A percentile compares a stretch with the other conserved stretches of the same genome.
phyloP scores from a whole-genome alignment of 2,888 invertebrate genomes.

The Agrenia bidenticulata region DNA sequence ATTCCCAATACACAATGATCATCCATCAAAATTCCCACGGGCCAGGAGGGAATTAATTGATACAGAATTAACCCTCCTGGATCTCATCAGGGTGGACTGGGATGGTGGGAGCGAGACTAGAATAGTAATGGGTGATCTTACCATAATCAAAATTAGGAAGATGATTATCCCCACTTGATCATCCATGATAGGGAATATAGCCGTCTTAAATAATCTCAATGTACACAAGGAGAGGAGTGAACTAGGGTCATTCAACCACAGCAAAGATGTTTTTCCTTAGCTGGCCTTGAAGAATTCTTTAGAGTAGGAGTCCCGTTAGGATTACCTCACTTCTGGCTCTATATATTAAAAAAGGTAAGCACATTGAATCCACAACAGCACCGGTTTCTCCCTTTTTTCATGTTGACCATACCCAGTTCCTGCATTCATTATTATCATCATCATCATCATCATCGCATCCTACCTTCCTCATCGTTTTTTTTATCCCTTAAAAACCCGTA shows the following conservation, averaged over 20 bases:
- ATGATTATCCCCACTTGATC: no score
- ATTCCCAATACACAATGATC: no score
- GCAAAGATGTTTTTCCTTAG: constrained; percentile 51
- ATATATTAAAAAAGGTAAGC: constrained; percentile 3
- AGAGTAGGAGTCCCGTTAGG: constrained; percentile 47
- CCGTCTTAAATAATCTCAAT: no score
- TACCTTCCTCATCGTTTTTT: constrained; percentile 3
- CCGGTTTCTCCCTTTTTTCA: constrained; percentile 35
- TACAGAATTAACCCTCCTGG: no score
- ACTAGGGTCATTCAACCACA: constrained; percentile 53
- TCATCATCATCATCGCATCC: constrained; percentile 3
- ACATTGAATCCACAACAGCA: constrained; percentile 2
- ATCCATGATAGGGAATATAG: no score
- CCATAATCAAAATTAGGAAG: no score
- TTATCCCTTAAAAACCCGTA: background rate
- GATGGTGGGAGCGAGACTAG: no score
- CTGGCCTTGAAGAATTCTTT: constrained; percentile 53
- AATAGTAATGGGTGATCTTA: no score
- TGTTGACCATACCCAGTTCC: constrained; percentile 12
- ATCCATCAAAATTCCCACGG: no score
- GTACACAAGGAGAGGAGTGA: background rate
- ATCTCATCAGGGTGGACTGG: no score
- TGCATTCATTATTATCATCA: background rate
- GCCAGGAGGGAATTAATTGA: no score
- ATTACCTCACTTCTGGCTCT: constrained; percentile 38